Evolutionary conservation across 2,113 vertebrate genomes (phyloP), one percentile per base, ranked within the genome.

Genomic region (Mystacornis crossleyi): DNA sequence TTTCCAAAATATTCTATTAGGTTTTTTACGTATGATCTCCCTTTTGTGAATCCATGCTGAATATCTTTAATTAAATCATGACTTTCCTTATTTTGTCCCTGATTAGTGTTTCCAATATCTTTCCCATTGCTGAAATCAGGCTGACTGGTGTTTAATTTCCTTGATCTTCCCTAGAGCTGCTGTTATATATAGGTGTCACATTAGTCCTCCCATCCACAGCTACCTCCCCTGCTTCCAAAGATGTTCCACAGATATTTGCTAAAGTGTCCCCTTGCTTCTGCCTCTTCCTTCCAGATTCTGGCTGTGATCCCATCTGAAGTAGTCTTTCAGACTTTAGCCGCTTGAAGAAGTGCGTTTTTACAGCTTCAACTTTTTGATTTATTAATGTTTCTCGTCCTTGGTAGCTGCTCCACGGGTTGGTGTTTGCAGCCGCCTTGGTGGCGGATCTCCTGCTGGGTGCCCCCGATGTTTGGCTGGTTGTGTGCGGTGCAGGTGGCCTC

Each of bases 11-110:
- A 98, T 97, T 98, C 98, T 98, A 97, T 97, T 98, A 98, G 96
- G 97, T 98, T 98, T 97, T 97, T 98, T 98, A 98, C 70, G 50
- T 98, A 97, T 97, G 97, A 98, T 95, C 97, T 98, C 97, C 97
- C 96, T 98, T 98, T 98, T 98, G 97, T 98, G 98, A 98, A 98
- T 97, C 97, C 97, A 94, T 98, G 98, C 97, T 98, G 98, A 98
- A 98, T 98, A 98, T 98, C 98, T 98, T 98, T 98, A 98, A 98
- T 98, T 98, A 98, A 98, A 98, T 98, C 98, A 97, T 98, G 98
- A 98, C 97, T 98, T 98, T 96, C 95, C 93, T 94, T 97, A 95
- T 98, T 98, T 98, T 97, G 98, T 96, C 97, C 96, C 95, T 98
- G 98, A 98, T 98, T 98, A 98, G 97, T 96, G 96, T 97, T 97